Evolutionary conservation across 37 sponge, comb jelly and placozoan genomes (phyloP), one percentile per base, ranked within the genome.

Genomic region (Mnemiopsis leidyi): DNA sequence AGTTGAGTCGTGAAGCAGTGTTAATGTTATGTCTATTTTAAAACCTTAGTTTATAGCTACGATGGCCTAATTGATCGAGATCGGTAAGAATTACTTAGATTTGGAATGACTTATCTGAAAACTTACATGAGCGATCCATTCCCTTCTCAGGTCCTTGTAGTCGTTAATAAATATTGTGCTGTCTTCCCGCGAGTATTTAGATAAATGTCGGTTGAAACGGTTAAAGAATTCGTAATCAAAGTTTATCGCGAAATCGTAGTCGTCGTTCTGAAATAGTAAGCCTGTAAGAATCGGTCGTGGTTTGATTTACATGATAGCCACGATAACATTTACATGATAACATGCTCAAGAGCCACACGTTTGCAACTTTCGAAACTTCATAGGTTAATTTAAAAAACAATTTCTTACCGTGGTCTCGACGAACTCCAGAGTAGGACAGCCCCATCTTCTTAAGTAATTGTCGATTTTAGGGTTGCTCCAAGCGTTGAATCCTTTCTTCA

Each of bases 401-500:
- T n/a, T n/a, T n/a, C 73, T 69, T 69, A 69, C 73, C 73, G 24
- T 69, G 73, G 29, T 25, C 2, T 21, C 28, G 23, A 3, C 29
- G 73, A 69, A 69, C 73, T 69, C 21, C 28, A 69, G 2, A 69
- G 73, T 69, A 25, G 73, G 73, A 69, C 73, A 69, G 73, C n/a
- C n/a, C 1, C n/a, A 3, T 25, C 21, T 69, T 25, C 29, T 25
- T 25, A 69, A 69, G 73, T 69, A 69, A 20, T 5, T 25, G n/a
- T 25, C 29, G 1, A 69, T 69, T 25, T 20, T 25, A 3, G 24
- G 28, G 28, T 69, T 69, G 29, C 28, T 69, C 73, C 73, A 69
- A 25, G 73, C 73, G 73, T 69, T 28, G 28, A 69, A 69, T 69
- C 73, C 73, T 25, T 28, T 69, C 73, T 69, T 21, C 28, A 69